phyloP scores from a whole-genome alignment of 2,888 invertebrate species.

The Callinectes sapidus region DNA sequence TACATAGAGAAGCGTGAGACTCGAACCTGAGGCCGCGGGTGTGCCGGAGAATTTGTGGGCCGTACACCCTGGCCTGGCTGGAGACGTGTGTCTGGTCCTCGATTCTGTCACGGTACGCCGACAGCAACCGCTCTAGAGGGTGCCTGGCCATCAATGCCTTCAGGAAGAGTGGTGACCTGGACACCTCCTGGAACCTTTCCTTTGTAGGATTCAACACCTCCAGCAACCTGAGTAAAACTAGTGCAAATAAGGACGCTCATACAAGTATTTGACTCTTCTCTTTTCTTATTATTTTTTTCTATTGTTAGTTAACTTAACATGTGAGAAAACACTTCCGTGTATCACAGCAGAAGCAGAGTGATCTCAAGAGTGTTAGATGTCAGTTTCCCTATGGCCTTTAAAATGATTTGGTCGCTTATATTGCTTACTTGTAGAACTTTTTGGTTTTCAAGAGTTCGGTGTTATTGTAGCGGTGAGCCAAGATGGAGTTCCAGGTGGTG shows the following conservation, averaged over 20 bases:
- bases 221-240: slow-evolving; percentile 3
- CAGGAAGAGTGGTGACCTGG: not conserved
- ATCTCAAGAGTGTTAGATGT: not conserved
- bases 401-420: not conserved
- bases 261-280: not conserved
- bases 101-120: slow-evolving; percentile 47
- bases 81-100: slow-evolving; percentile 22
- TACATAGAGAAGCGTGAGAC: not conserved
- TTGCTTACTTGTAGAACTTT: slow-evolving; percentile 30
- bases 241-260: not conserved
- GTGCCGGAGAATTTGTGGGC: slow-evolving; percentile 32
- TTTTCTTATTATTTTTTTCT: not conserved
- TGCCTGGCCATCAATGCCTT: slow-evolving; percentile 40
- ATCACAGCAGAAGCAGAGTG: not conserved
- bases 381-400: not conserved
- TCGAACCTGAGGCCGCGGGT: slow-evolving; percentile 35
- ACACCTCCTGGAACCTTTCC: slow-evolving; percentile 8
- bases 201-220: slow-evolving; percentile 14
- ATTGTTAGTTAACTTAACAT: not conserved
- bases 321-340: not conserved
- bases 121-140: slow-evolving; percentile 45
- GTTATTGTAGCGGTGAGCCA: slow-evolving; percentile 40
- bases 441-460: slow-evolving; percentile 11
- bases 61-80: slow-evolving; percentile 36
- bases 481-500: slow-evolving; percentile 41